Percentiles rank a stretch among this genome's conserved stretches.
Conservation (phyloP, 2,888 invertebrate species). For the Spodoptera exigua region DNA sequence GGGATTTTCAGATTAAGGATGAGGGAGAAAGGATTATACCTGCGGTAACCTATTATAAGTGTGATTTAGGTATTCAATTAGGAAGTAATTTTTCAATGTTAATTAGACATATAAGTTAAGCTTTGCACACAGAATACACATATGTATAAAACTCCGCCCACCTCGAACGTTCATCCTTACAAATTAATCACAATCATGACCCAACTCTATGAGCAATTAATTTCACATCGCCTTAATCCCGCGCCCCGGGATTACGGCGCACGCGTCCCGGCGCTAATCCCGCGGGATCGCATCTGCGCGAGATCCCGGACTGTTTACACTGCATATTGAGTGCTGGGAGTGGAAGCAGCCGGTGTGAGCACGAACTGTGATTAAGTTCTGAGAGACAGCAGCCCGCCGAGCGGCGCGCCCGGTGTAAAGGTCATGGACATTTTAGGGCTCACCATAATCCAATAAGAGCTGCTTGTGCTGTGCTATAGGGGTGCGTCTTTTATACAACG, state of each 20-base stretch:
- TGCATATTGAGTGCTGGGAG: conserved; percentile 61
- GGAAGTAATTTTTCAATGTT: too few species aligned
- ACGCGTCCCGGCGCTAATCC: conserved; percentile 60
- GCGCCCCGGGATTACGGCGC: conserved; percentile 55
- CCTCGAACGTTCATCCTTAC: conserved; percentile 6
- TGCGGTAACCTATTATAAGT: too few species aligned
- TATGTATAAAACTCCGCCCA: conserved; percentile 7
- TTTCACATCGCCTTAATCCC: conserved; percentile 58
- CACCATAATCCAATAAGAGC: conserved; percentile 22
- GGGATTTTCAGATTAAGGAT: too few species aligned
- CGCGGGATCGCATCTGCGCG: conserved; percentile 52
- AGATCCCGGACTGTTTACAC: conserved; percentile 55
- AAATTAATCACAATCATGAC: conserved; percentile 49
- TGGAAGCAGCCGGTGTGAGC: conserved; percentile 44
- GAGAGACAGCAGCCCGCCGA: conserved; percentile 25
- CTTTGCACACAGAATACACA: not conserved
- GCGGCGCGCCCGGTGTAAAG: conserved; percentile 28
- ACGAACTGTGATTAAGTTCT: conserved; percentile 51
- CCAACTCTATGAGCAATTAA: conserved; percentile 56
- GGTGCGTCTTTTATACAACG: not conserved
- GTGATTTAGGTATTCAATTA: too few species aligned
- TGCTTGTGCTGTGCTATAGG: conserved; percentile 3
- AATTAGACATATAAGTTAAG: too few species aligned
- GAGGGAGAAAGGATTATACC: too few species aligned
- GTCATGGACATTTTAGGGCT: conserved; percentile 27